Conservation (phyloP, 2,888 invertebrate species). For the Harmothoe impar region DNA sequence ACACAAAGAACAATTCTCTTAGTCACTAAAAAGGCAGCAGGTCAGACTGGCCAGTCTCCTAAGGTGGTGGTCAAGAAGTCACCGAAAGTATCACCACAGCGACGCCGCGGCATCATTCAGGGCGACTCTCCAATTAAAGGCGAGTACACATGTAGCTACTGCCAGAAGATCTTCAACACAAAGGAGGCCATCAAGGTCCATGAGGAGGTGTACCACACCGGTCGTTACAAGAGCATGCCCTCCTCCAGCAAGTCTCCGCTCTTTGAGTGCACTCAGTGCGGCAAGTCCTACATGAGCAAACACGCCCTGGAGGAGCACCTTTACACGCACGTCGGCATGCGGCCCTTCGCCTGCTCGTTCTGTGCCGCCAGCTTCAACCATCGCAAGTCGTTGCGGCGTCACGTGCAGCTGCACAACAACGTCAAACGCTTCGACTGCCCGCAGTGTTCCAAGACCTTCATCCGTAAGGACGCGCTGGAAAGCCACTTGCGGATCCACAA, state of each 20-base stretch:
- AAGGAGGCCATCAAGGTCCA: slow-evolving; percentile 61
- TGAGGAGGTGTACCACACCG: slow-evolving; percentile 61
- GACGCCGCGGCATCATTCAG: slow-evolving; percentile 49
- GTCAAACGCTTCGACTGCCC: slow-evolving; percentile 53
- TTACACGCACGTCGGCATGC: slow-evolving; percentile 62
- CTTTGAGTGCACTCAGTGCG: slow-evolving; percentile 59
- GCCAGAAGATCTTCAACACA: slow-evolving; percentile 61
- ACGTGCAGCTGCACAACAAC: slow-evolving; percentile 62
- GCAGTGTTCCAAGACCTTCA: slow-evolving; percentile 60
- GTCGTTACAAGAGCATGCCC: slow-evolving; percentile 54
- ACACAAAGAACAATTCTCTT: slow-evolving; percentile 43
- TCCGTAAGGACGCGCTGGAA: slow-evolving; percentile 60
- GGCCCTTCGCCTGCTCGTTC: slow-evolving; percentile 62
- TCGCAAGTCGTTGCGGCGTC: slow-evolving; percentile 64
- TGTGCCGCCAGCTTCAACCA: slow-evolving; percentile 64
- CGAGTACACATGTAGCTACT: slow-evolving; percentile 55
- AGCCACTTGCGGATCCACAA: slow-evolving; percentile 59
- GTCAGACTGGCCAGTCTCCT: background rate
- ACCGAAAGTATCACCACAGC: slow-evolving; percentile 33
- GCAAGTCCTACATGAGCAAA: slow-evolving; percentile 61
- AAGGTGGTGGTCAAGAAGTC: background rate
- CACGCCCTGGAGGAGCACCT: slow-evolving; percentile 64
- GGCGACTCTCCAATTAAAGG: slow-evolving; percentile 54
- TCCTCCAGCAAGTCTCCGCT: slow-evolving; percentile 57
- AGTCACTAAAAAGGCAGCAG: slow-evolving; percentile 41